A percentile compares a stretch with the other conserved stretches of the same genome.
Evolutionary conservation across 2,113 vertebrate species (phyloP).

Genomic region (Seriola rivoliana): DNA sequence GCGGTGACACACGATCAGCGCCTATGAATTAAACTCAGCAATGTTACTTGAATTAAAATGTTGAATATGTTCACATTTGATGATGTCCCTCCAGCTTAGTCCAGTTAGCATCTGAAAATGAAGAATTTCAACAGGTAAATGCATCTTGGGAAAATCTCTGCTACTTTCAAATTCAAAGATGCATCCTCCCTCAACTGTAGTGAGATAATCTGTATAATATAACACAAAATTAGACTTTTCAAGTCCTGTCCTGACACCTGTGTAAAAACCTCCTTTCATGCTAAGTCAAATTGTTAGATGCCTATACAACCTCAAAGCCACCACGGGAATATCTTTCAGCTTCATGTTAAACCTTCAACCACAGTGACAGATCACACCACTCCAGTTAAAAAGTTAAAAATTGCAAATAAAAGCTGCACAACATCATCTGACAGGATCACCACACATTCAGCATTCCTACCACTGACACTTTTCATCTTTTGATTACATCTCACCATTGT

Average conservation of each 20-base stretch:
- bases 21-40: not conserved
- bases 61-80: not conserved
- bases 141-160: conserved; percentile 2
- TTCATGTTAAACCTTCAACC: conserved; percentile 1
- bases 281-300: not conserved
- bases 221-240: not conserved
- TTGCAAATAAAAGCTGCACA: conserved; percentile 16
- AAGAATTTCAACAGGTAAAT: not conserved
- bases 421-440: not conserved
- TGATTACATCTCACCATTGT: conserved; percentile 15
- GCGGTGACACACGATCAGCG: not conserved
- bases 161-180: not conserved
- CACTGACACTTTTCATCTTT: not conserved
- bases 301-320: conserved; percentile 3
- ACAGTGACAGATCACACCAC: not conserved
- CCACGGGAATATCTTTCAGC: conserved; percentile 42
- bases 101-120: conserved; percentile 1
- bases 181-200: no score
- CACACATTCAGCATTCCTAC: not conserved
- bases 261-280: not conserved
- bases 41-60: not conserved
- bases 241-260: not conserved
- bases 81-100: not conserved
- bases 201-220: not conserved
- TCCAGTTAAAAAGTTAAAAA: conserved; percentile 4